phyloP scores from a whole-genome alignment of 2,797 vertebrate species.

The Pterois miles region DNA sequence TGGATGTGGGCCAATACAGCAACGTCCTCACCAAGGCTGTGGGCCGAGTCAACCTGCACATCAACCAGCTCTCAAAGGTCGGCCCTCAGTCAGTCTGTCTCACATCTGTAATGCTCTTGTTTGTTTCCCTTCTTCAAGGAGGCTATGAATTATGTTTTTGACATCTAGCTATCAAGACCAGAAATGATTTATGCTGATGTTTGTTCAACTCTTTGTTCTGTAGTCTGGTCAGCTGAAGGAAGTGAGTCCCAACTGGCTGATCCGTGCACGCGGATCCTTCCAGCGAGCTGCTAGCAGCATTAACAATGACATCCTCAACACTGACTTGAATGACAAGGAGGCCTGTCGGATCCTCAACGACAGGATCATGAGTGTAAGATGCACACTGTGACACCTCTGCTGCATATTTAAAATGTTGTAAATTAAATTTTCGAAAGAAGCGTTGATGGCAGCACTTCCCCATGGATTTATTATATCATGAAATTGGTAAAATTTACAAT shows the following conservation, averaged over 20 bases:
- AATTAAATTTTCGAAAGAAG: neutral
- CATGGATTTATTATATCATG: neutral
- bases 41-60: accelerated
- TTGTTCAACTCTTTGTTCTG: neutral
- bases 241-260: constrained; percentile 84
- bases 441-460: neutral
- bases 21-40: constrained; percentile 27
- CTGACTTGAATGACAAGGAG: constrained; percentile 79
- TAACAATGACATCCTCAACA: constrained; percentile 60
- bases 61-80: constrained; percentile 45
- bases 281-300: constrained; percentile 77
- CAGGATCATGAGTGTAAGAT: constrained; percentile 90
- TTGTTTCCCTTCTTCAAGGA: neutral
- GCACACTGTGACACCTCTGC: neutral
- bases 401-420: neutral
- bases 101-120: too few species aligned
- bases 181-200: neutral
- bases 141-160: neutral
- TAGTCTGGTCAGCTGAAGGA: constrained; percentile 58
- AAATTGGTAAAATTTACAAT: too few species aligned
- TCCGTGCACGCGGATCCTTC: constrained; percentile 84
- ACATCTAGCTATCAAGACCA: neutral
- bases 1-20: constrained; percentile 85
- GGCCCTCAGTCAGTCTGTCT: neutral
- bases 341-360: constrained; percentile 89